Conservation (phyloP, 2,113 vertebrate species). For the Pygoscelis adeliae region DNA sequence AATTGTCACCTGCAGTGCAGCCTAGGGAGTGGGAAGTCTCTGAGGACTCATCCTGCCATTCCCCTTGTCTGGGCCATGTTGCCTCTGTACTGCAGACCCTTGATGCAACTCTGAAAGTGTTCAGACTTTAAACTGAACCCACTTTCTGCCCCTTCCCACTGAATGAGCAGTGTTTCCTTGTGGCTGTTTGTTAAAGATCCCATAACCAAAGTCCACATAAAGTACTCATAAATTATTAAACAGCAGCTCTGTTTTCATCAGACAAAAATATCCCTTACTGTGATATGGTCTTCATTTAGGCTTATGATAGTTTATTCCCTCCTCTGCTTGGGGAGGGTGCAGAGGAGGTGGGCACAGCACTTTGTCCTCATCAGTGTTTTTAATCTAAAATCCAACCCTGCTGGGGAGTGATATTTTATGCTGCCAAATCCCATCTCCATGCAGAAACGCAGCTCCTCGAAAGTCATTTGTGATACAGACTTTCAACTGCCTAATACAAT, state of each 20-base stretch:
- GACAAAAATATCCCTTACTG: neutral
- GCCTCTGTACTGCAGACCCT: neutral
- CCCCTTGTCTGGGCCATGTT: neutral
- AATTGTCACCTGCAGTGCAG: neutral
- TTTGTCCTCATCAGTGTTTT: neutral
- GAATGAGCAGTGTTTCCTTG: neutral
- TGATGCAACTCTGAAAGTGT: neutral
- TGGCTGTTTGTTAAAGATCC: neutral
- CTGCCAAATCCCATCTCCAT: neutral
- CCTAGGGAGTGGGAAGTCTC: neutral
- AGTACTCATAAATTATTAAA: neutral
- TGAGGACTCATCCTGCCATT: neutral
- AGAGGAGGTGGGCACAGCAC: neutral
- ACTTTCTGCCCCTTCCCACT: neutral
- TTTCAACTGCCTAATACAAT: neutral
- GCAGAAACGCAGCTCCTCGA: neutral
- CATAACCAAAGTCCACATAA: neutral
- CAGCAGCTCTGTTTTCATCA: neutral
- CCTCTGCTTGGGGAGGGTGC: neutral
- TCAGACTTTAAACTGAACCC: neutral
- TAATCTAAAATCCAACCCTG: neutral
- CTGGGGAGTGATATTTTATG: neutral
- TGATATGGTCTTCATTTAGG: neutral
- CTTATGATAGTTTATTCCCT: neutral
- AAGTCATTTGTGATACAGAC: neutral